These are phyloP conservation scores for Osmoderma eremita DNA, from an alignment of 2,888 invertebrate genomes.

Conservation along the genomic window DNA sequence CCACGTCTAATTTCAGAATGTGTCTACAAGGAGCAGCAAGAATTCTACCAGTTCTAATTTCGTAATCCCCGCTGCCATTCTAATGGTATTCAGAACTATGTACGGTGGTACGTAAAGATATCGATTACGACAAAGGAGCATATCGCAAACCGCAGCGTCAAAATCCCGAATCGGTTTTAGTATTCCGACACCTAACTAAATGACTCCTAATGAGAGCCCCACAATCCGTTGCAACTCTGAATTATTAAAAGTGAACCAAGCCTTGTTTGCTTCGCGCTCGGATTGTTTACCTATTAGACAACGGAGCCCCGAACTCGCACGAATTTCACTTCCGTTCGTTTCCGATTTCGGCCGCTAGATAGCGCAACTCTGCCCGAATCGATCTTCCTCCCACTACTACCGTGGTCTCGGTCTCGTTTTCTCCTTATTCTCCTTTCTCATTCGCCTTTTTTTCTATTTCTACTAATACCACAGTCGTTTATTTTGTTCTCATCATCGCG, in stretches of 20 bases:
- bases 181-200: slow-evolving; percentile 22
- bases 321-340: slow-evolving; percentile 10
- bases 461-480: slow-evolving; percentile 16
- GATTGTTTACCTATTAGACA: slow-evolving; percentile 19
- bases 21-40: too few species aligned
- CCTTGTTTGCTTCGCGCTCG: slow-evolving; percentile 21
- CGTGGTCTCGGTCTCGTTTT: not conserved
- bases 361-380: slow-evolving; percentile 29
- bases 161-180: slow-evolving; percentile 20
- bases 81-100: too few species aligned
- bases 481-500: slow-evolving; percentile 21
- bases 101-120: not conserved
- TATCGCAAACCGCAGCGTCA: slow-evolving; percentile 11
- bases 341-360: slow-evolving; percentile 25
- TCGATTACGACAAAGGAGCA: slow-evolving; percentile 13
- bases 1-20: too few species aligned
- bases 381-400: not conserved
- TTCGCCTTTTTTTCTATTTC: slow-evolving; percentile 3
- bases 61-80: too few species aligned
- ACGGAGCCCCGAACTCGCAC: slow-evolving; percentile 4
- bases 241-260: slow-evolving; percentile 32
- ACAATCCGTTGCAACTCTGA: slow-evolving; percentile 17
- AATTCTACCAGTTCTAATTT: too few species aligned
- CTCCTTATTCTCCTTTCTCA: not conserved
- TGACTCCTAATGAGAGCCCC: slow-evolving; percentile 32